Conservation (phyloP, 1,140 invertebrate genomes). For the Brachionus plicatilis region DNA sequence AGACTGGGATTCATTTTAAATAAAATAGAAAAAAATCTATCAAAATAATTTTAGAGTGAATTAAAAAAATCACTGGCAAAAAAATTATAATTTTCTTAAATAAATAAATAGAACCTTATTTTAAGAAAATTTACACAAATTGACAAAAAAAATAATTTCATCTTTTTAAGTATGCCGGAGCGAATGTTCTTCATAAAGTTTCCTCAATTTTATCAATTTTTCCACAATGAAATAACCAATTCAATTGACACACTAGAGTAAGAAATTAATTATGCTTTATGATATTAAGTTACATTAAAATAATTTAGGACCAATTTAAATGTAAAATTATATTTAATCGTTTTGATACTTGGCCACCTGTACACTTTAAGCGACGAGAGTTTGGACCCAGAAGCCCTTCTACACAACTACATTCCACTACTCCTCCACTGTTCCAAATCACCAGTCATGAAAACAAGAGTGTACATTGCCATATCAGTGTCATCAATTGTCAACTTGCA, state of each 20-base stretch:
- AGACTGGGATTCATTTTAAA: too few relatives aligned
- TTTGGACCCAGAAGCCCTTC: slow-evolving; percentile 55
- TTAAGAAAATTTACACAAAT: neutral
- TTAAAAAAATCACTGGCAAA: too few relatives aligned
- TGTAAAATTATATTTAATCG: slow-evolving; percentile 66
- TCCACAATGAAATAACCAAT: slow-evolving; percentile 63
- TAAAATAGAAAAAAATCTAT: too few relatives aligned
- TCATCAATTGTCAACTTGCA: slow-evolving; percentile 15
- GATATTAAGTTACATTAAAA: too few relatives aligned
- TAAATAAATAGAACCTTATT: too few relatives aligned
- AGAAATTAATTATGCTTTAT: neutral
- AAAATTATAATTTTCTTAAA: too few relatives aligned
- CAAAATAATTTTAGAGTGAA: too few relatives aligned
- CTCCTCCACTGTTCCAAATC: slow-evolving; percentile 3
- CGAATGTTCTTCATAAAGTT: slow-evolving; percentile 77
- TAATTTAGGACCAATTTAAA: slow-evolving; percentile 51
- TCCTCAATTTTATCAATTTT: slow-evolving; percentile 70
- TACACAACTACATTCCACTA: slow-evolving; percentile 24
- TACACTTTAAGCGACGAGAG: slow-evolving; percentile 69
- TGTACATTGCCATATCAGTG: slow-evolving; percentile 1
- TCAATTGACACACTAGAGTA: slow-evolving; percentile 54
- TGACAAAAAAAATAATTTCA: neutral
- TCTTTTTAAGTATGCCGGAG: slow-evolving; percentile 57
- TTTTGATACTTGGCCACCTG: slow-evolving; percentile 71
- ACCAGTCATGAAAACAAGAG: slow-evolving; percentile 36